Evolutionary conservation across 1,140 invertebrate species (phyloP).

Genomic region (Aphelinus certus): DNA sequence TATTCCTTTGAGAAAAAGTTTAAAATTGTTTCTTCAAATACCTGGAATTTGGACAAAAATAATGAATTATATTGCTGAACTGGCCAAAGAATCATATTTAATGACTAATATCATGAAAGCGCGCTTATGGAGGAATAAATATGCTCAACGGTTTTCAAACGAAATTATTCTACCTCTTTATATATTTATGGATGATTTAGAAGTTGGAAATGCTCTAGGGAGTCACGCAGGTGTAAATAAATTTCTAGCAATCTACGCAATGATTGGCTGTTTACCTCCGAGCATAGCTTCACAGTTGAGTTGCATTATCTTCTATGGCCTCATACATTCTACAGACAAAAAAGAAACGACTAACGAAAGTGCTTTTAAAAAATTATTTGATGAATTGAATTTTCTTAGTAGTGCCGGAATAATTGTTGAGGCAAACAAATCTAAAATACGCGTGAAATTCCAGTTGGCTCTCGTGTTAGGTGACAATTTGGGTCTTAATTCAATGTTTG

Average conservation of each 20-base stretch:
- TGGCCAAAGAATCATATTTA: slow-evolving; percentile 24
- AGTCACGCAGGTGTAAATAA: slow-evolving; percentile 42
- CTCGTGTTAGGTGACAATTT: slow-evolving; percentile 32
- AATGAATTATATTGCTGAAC: slow-evolving; percentile 23
- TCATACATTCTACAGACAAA: slow-evolving; percentile 6
- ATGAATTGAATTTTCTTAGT: slow-evolving; percentile 19
- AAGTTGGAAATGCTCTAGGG: slow-evolving; percentile 8
- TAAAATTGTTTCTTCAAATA: slow-evolving; percentile 38
- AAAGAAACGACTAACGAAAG: slow-evolving; percentile 7
- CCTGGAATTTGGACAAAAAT: slow-evolving; percentile 32
- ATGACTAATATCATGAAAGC: slow-evolving; percentile 37
- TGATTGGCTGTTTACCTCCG: not conserved
- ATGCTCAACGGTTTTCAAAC: slow-evolving; percentile 3
- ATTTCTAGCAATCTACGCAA: slow-evolving; percentile 37
- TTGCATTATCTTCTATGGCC: slow-evolving; percentile 28
- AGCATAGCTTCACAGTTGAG: slow-evolving; percentile 25
- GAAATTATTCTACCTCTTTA: slow-evolving; percentile 37
- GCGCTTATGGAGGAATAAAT: slow-evolving; percentile 21
- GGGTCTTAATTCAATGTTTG: slow-evolving; percentile 16
- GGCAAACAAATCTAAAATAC: not conserved
- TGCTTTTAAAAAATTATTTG: slow-evolving; percentile 13
- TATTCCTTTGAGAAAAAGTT: not conserved
- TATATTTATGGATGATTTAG: slow-evolving; percentile 43
- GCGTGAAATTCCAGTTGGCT: slow-evolving; percentile 17
- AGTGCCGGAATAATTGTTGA: slow-evolving; percentile 3